A percentile compares a stretch with the other conserved stretches of the same genome.
Evolutionary conservation across 1,140 invertebrate genomes (phyloP).

Genomic region (Wiebesia pumilae): DNA sequence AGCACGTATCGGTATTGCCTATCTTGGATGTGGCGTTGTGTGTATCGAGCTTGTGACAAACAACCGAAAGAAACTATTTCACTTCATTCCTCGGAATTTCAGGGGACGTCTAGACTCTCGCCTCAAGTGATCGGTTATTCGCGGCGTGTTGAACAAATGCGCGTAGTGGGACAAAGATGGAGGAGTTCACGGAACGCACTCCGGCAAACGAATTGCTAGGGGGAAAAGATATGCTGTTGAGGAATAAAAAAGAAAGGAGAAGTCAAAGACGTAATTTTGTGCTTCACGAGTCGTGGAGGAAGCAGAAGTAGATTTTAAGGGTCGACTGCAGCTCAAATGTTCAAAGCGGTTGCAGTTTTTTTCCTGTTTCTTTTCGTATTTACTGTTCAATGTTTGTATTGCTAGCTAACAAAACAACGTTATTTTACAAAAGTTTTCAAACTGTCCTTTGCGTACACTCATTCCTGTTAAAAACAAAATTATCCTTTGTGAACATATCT

Average conservation of each 20-base stretch:
- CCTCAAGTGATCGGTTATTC: conserved; percentile 48
- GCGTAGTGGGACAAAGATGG: background rate
- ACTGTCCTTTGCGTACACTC: background rate
- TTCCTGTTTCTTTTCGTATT: background rate
- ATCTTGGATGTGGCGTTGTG: background rate
- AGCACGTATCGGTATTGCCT: conserved; percentile 3
- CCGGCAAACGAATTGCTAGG: conserved; percentile 23
- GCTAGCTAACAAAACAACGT: background rate
- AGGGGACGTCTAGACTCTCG: conserved; percentile 13
- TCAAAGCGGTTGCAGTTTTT: background rate
- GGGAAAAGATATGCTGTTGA: background rate
- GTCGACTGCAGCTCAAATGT: background rate
- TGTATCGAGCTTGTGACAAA: conserved; percentile 24
- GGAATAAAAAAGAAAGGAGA: background rate
- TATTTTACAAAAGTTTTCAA: background rate
- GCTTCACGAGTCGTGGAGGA: background rate
- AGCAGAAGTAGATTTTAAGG: conserved; percentile 11
- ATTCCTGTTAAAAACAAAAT: background rate
- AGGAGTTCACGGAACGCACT: background rate
- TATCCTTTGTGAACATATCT: background rate
- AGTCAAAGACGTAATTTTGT: conserved; percentile 15
- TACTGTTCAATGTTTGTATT: background rate
- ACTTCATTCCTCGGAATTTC: conserved; percentile 40
- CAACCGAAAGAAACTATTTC: conserved; percentile 41
- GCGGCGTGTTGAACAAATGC: conserved; percentile 23